These are phyloP conservation scores for Threskiornis aethiopicus DNA, from an alignment of 2,797 vertebrate genomes.

Conservation along the genomic window DNA sequence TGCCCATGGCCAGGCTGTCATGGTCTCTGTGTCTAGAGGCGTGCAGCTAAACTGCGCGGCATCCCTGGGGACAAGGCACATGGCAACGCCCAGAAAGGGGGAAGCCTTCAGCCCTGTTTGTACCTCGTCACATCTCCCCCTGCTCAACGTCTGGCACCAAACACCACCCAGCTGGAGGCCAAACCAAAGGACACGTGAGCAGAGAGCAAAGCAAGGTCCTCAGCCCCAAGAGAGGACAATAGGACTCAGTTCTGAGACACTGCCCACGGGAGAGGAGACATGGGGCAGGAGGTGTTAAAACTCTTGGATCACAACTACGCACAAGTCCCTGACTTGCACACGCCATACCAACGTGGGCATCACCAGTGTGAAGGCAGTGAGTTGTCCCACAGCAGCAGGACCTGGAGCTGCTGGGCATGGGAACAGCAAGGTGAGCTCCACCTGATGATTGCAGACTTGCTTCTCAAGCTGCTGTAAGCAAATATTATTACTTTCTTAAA, in stretches of 20 bases:
- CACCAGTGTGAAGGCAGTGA: rapidly evolving
- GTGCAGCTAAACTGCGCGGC: background rate
- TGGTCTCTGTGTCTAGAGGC: background rate
- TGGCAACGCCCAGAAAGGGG: background rate
- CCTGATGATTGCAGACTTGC: background rate
- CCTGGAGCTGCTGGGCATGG: background rate
- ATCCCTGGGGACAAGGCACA: background rate
- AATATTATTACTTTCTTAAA: background rate
- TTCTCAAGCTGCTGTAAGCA: background rate
- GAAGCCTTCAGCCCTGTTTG: background rate
- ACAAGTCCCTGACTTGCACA: background rate
- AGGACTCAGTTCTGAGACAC: background rate
- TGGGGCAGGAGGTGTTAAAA: background rate
- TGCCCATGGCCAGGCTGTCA: background rate
- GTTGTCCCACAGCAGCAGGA: background rate
- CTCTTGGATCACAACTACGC: background rate
- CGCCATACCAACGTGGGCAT: background rate
- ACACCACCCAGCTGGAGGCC: background rate
- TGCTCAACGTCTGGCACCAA: background rate
- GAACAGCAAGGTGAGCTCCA: background rate
- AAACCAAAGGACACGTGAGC: background rate
- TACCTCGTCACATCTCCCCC: background rate
- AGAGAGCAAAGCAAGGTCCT: background rate
- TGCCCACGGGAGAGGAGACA: rapidly evolving
- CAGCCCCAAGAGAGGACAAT: rapidly evolving